Conservation (phyloP, 2,888 invertebrate species). For the Drosophila tanythrix region DNA sequence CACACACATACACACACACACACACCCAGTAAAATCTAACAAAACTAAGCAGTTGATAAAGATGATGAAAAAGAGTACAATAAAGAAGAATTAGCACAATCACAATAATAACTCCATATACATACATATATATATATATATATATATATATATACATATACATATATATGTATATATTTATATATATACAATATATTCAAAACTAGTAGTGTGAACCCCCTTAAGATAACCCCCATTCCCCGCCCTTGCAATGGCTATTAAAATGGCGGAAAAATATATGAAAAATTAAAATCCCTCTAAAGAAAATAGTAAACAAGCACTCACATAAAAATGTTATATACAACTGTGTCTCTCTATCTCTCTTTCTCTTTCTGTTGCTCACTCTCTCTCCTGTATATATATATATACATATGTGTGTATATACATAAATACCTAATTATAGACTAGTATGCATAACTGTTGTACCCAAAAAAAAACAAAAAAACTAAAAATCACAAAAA, state of each 20-base stretch:
- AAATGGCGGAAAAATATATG: conserved; percentile 32
- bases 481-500: conserved; percentile 9
- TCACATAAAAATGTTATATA: conserved; percentile 11
- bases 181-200: neutral
- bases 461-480: conserved; percentile 24
- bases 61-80: conserved; percentile 10
- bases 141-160: conserved; percentile 1
- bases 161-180: neutral
- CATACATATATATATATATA: conserved; percentile 8
- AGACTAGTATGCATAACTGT: conserved; percentile 60
- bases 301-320: neutral
- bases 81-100: conserved; percentile 33
- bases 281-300: conserved; percentile 1
- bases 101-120: conserved; percentile 15
- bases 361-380: conserved; percentile 8
- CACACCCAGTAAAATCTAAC: conserved; percentile 10
- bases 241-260: conserved; percentile 6
- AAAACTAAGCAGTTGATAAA: conserved; percentile 6
- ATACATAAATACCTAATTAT: conserved; percentile 21
- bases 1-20: conserved; percentile 21
- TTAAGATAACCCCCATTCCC: neutral
- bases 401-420: conserved; percentile 19
- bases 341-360: conserved; percentile 13
- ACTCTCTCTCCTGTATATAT: conserved; percentile 19
- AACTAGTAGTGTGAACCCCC: conserved; percentile 20